Percentiles rank a stretch among this genome's conserved stretches.
phyloP scores from a whole-genome alignment of 2,113 vertebrate species.

The Ptychochromis oligacanthus region DNA sequence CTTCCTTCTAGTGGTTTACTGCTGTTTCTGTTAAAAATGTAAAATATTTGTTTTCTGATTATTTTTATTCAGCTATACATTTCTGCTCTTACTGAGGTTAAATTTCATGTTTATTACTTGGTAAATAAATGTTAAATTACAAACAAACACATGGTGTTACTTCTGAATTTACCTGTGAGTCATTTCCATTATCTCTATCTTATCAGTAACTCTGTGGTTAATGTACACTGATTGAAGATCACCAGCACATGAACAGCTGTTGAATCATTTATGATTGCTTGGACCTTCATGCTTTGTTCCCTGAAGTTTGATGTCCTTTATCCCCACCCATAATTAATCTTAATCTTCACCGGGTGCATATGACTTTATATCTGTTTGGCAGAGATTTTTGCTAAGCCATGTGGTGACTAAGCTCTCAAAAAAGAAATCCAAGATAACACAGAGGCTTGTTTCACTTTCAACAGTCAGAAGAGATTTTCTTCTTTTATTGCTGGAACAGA shows the following conservation, averaged over 20 bases:
- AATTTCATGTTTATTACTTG: not conserved
- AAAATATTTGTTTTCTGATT: not conserved
- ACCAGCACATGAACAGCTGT: not conserved
- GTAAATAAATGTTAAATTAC: conserved; percentile 17
- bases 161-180: not conserved
- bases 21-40: not conserved
- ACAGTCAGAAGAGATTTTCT: not conserved
- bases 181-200: conserved; percentile 10
- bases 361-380: not conserved
- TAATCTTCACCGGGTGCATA: not conserved
- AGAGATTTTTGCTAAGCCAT: not conserved
- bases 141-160: not conserved
- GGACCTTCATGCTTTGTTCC: not conserved
- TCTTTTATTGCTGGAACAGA: not conserved
- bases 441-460: not conserved
- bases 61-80: not conserved
- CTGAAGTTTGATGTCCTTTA: not conserved
- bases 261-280: conserved; percentile 27
- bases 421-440: not conserved
- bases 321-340: too few relatives aligned
- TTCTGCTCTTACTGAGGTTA: not conserved
- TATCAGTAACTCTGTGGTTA: conserved; percentile 41
- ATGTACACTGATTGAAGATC: conserved; percentile 18
- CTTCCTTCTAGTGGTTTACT: conserved; percentile 36
- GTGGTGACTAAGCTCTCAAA: not conserved